phyloP scores from a whole-genome alignment of 2,888 invertebrate species.

The Andrena bucephala region DNA sequence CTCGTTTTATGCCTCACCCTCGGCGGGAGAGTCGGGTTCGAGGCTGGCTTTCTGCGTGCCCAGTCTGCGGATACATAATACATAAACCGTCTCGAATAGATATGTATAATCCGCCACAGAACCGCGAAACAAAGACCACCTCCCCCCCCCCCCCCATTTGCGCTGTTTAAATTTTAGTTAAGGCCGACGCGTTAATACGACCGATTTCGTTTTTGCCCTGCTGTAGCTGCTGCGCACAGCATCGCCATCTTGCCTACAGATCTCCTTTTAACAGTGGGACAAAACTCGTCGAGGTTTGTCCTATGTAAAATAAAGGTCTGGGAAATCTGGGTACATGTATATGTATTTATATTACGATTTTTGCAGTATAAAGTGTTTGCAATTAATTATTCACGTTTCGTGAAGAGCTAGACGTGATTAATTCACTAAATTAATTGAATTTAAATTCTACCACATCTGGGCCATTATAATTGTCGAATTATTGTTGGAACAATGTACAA shows the following conservation, averaged over 20 bases:
- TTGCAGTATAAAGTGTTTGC: no score
- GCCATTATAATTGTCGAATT: no score
- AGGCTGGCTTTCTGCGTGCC: constrained; percentile 2
- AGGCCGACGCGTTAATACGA: constrained; percentile 29
- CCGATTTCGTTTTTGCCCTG: constrained; percentile 39
- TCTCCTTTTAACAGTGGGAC: constrained; percentile 3
- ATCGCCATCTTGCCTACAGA: not conserved
- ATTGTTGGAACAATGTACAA: no score
- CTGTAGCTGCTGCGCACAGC: not conserved
- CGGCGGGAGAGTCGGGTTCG: not conserved
- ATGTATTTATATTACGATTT: no score
- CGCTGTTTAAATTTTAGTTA: constrained; percentile 41
- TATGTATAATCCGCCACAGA: constrained; percentile 16
- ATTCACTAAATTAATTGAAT: no score
- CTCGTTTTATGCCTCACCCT: constrained; percentile 22
- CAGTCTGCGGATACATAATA: not conserved
- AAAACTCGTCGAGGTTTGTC: constrained; percentile 1
- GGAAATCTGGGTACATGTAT: no score
- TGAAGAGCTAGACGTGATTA: no score
- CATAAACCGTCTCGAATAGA: constrained; percentile 16
- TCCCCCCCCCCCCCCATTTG: not conserved
- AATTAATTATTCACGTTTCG: no score
- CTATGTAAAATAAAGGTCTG: no score
- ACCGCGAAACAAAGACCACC: constrained; percentile 18
- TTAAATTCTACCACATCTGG: no score